Evolutionary conservation across 2,113 vertebrate genomes (phyloP), one percentile per base, ranked within the genome.

Genomic region (Pedionomus torquatus): DNA sequence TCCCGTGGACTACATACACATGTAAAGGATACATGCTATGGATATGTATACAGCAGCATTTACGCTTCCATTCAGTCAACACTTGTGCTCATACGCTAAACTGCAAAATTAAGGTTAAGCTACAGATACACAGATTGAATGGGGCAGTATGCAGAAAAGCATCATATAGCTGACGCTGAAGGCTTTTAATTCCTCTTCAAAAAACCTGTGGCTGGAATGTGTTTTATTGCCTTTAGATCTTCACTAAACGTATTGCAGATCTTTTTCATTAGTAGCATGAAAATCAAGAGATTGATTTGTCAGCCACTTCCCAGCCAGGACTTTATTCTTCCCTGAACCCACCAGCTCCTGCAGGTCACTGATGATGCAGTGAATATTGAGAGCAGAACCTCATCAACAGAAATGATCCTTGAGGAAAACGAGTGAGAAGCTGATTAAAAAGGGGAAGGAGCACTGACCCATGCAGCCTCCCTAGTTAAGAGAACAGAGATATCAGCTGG

Each of bases 281-380:
- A 68, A 75, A 66, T 54, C 21, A 76, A 86, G 9, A 12, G 33
- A 63, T 7, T 78, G 24, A 74, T 74, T 63, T 86, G 14, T 35
- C 46, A 88, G 16, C 4, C 57, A 1, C 16, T 68, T 93, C 17
- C 70, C 48, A 75, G 31, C 4, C 52, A 68, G 46, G 35, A 75
- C 33, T 28, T n/a, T 20, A 30, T 30, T 71, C 26, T 86, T 5
- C 44, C 23, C 37, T 43, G 11, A 35, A 66, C 23, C 30, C 46
- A 79, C 16, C 63, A 57, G 2, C 4, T 28, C 26, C 57, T 48
- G 26, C 51, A 75, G 26, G 55, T 70, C 66, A 83, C 3, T 8
- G 51, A 69, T 0, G 0, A 55, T 4, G 5, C 25, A 41, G 28
- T 26, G 20, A 80, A 28, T 23, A 63, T 21, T 3, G 5, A 20